Evolutionary conservation across 2,113 vertebrate genomes (phyloP).

Genomic region (Elephas maximus): DNA sequence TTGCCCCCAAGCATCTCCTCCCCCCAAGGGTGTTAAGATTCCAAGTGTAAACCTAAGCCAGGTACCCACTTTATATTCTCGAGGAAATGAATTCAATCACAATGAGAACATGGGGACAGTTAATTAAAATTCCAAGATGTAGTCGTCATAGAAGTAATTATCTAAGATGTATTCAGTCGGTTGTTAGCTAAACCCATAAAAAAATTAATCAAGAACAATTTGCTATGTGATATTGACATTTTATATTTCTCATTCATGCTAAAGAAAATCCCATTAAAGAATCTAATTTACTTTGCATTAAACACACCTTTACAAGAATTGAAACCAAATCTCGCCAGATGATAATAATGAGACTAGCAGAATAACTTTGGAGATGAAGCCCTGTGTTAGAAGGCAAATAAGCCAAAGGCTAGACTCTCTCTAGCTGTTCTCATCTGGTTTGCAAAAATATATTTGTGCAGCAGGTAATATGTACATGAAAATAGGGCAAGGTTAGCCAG

Average conservation of each 20-base stretch:
- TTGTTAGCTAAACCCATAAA: conserved; percentile 83
- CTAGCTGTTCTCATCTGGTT: not conserved
- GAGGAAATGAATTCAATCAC: conserved; percentile 78
- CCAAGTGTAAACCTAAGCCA: not conserved
- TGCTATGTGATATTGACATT: conserved; percentile 84
- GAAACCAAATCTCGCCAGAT: conserved; percentile 45
- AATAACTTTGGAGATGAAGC: not conserved
- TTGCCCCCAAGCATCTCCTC: not conserved
- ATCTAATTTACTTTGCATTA: conserved; percentile 78
- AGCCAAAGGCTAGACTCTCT: not conserved
- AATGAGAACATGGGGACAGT: conserved; percentile 75
- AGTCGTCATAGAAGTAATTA: conserved; percentile 84
- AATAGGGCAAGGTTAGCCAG: not conserved
- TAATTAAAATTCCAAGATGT: conserved; percentile 85
- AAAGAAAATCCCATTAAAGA: conserved; percentile 86
- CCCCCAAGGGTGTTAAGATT: fast-evolving
- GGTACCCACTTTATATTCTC: not conserved
- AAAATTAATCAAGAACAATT: conserved; percentile 88
- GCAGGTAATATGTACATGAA: fast-evolving
- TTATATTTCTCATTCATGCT: conserved; percentile 80
- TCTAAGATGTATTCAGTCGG: conserved; percentile 80
- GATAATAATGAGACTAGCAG: not conserved
- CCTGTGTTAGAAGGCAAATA: not conserved
- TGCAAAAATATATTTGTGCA: not conserved
- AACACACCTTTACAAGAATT: conserved; percentile 62